A percentile compares a stretch with the other conserved stretches of the same genome.
Conservation (phyloP, 2,797 vertebrate species). For the Columba guinea region DNA sequence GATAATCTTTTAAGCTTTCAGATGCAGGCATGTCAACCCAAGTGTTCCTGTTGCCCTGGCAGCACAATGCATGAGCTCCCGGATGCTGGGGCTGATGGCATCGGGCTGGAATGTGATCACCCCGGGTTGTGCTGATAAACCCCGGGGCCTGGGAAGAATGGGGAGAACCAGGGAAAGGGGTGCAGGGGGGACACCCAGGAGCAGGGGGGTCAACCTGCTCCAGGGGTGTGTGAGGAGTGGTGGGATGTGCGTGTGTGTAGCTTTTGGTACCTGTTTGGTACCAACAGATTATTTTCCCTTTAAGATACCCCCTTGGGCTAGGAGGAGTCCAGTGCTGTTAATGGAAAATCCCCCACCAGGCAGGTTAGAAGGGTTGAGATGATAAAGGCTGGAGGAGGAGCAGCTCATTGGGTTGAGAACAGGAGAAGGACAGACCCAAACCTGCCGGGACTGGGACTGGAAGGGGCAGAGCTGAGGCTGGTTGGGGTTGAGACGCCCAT, state of each 20-base stretch:
- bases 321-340: neutral
- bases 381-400: neutral
- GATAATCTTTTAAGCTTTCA: conserved; percentile 37
- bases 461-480: neutral
- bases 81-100: conserved; percentile 15
- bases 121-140: neutral
- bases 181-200: neutral
- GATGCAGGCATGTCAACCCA: conserved; percentile 16
- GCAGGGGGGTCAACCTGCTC: rapidly evolving
- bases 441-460: neutral
- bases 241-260: rapidly evolving
- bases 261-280: neutral
- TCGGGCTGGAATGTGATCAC: conserved; percentile 22
- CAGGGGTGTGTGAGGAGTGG: rapidly evolving
- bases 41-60: conserved; percentile 28
- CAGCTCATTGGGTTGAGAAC: neutral
- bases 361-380: neutral
- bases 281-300: neutral
- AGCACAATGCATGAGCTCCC: conserved; percentile 1
- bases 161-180: neutral
- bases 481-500: rapidly evolving
- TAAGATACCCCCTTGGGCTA: neutral
- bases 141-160: neutral
- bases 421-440: neutral
- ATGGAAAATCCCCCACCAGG: neutral